Percentiles rank a stretch among this genome's conserved stretches.
phyloP scores from a whole-genome alignment of 2,888 invertebrate genomes.

The Yponomeuta sedellus region DNA sequence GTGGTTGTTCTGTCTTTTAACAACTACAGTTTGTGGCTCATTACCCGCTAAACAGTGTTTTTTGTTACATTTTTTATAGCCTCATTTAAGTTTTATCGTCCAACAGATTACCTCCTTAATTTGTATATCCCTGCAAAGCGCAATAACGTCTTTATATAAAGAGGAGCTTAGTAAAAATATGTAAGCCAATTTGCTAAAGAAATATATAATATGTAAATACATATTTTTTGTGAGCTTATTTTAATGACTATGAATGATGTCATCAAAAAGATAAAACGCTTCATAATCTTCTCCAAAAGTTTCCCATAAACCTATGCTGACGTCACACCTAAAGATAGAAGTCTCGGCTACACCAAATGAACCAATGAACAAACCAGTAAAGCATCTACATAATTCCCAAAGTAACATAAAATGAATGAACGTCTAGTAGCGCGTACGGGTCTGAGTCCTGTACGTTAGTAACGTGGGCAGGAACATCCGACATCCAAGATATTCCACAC shows the following conservation, averaged over 20 bases:
- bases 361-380: not conserved
- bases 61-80: not conserved
- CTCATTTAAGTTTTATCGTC: not conserved
- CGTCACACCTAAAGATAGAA: not conserved
- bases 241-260: not conserved
- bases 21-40: not conserved
- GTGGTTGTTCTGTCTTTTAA: not conserved
- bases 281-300: not conserved
- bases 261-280: not conserved
- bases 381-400: too few species aligned
- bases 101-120: not conserved
- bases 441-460: too few species aligned
- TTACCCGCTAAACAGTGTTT: not conserved
- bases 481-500: too few species aligned
- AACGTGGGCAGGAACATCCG: too few species aligned
- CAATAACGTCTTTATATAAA: not conserved
- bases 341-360: not conserved
- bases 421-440: too few species aligned
- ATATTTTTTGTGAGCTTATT: not conserved
- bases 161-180: not conserved
- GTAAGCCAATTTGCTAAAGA: not conserved
- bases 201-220: too few species aligned
- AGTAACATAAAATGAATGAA: too few species aligned
- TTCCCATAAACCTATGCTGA: not conserved
- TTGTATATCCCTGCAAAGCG: not conserved